Conservation (phyloP, 2,797 vertebrate genomes). For the Bucorvus abyssinicus region DNA sequence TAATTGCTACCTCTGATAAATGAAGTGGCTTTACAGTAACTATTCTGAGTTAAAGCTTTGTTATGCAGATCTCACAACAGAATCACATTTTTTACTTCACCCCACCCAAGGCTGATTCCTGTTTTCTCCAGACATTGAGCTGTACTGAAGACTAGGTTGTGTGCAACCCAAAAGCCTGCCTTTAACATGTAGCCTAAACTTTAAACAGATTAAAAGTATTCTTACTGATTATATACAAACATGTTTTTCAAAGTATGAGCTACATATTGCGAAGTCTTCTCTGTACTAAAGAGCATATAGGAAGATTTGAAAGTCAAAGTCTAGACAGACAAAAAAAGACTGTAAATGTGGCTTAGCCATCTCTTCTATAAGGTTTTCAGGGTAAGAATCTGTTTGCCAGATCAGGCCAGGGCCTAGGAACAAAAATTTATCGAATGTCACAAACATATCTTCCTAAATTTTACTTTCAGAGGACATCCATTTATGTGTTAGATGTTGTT, state of each 20-base stretch:
- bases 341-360: neutral
- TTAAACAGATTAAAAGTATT: neutral
- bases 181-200: neutral
- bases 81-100: neutral
- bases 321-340: neutral
- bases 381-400: neutral
- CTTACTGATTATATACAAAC: neutral
- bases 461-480: neutral
- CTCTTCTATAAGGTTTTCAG: neutral
- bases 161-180: neutral
- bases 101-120: neutral
- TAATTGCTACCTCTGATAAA: neutral
- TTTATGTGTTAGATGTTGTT: neutral
- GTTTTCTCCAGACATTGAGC: neutral
- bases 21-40: neutral
- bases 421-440: neutral
- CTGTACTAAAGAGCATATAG: neutral
- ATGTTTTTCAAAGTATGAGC: neutral
- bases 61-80: neutral
- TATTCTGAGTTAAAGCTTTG: neutral
- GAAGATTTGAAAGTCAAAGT: neutral
- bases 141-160: neutral
- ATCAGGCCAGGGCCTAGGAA: neutral
- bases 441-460: neutral
- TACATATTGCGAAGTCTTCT: neutral